Conservation (phyloP, 2,888 invertebrate species). For the Pinctada fucata region DNA sequence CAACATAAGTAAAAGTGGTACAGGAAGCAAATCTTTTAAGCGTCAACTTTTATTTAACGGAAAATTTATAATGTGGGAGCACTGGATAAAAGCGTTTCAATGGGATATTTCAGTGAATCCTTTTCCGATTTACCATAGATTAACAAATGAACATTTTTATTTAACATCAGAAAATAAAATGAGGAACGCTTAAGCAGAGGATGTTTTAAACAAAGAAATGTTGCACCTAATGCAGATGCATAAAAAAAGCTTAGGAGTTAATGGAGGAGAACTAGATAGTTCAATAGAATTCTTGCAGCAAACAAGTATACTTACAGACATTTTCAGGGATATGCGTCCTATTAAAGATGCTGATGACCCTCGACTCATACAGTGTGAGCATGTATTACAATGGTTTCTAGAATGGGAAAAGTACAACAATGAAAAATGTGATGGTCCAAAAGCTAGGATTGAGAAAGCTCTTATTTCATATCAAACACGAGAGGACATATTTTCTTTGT, state of each 20-base stretch:
- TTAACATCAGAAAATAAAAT: slow-evolving; percentile 20
- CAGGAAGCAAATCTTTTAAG: not conserved
- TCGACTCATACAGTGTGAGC: not conserved
- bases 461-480: slow-evolving; percentile 6
- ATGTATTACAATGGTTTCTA: slow-evolving; percentile 5
- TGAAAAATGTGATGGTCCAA: not conserved
- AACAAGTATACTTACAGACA: not conserved
- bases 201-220: slow-evolving; percentile 10
- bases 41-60: not conserved
- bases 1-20: slow-evolving; percentile 28
- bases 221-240: not conserved
- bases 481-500: slow-evolving; percentile 5
- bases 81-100: slow-evolving; percentile 19
- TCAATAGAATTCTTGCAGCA: slow-evolving; percentile 4
- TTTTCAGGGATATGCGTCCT: slow-evolving; percentile 6
- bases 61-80: slow-evolving; percentile 26
- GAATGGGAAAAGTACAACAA: slow-evolving; percentile 18
- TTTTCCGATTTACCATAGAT: slow-evolving; percentile 7
- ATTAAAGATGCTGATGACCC: not conserved
- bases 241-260: not conserved
- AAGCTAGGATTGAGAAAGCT: slow-evolving; percentile 1
- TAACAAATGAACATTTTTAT: slow-evolving; percentile 20
- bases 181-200: slow-evolving; percentile 19
- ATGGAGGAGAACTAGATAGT: not conserved
- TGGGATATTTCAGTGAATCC: slow-evolving; percentile 19